phyloP scores from a whole-genome alignment of 35 echinoderm and acorn worm species.

The Ptychodera flava region DNA sequence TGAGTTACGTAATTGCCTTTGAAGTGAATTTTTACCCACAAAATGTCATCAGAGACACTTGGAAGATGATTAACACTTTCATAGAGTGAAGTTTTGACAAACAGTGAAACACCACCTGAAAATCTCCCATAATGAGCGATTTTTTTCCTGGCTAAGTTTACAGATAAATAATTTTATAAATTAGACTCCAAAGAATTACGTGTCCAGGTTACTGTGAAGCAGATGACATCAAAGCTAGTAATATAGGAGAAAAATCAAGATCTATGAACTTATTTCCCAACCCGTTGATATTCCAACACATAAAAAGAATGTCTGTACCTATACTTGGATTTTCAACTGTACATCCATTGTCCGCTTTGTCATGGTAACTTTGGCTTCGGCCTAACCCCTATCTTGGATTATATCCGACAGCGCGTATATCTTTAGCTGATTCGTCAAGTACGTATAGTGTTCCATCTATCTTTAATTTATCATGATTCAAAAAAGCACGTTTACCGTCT shows the following conservation, averaged over 20 bases:
- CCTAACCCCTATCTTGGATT: no score
- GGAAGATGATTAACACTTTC: not conserved
- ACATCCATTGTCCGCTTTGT: no score
- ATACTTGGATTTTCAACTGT: no score
- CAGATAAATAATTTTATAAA: not conserved
- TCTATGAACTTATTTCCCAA: not conserved
- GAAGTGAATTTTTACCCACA: not conserved
- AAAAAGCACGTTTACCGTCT: no score
- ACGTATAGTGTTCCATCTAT: no score
- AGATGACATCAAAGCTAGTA: not conserved
- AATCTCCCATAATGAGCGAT: not conserved
- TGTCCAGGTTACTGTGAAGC: not conserved
- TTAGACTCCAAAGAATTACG: not conserved
- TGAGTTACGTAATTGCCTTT: not conserved
- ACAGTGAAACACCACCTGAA: not conserved
- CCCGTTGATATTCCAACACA: not conserved
- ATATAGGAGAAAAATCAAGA: not conserved
- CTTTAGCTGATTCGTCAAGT: no score
- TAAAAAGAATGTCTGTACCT: no score
- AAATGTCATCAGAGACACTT: not conserved
- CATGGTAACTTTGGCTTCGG: no score
- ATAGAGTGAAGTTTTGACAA: not conserved
- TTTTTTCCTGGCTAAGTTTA: not conserved
- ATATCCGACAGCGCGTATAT: no score
- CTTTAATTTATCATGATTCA: no score